Base-by-base conservation (phyloP, 2,888 invertebrate genomes). In the Lithophane ornitopus region DNA sequence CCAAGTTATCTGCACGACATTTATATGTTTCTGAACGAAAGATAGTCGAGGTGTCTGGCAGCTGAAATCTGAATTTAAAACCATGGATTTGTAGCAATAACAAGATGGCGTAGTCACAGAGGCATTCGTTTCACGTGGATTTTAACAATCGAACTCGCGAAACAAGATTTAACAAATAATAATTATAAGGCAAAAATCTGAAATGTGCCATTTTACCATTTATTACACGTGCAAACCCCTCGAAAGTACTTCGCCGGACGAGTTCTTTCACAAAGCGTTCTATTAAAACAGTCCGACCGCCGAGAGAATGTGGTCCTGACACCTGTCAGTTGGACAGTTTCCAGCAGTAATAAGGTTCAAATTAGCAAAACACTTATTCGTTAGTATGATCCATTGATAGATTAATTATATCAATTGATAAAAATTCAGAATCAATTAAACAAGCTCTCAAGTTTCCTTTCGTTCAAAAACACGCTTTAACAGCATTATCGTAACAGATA, bases 1-100 rank as follows among this genome's bases (percentile, higher is more conserved):
- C 58, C 39, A 61, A 49, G 41, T 71, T 71, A 77, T 52, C 70
- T 74, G 54, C 22, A 28, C 22, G 58, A 72, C 28, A 58, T 44
- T 58, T n/a, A 12, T 59, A 49, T 39, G 39, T 41, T 74, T 39
- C 56, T 41, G 39, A 34, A 63, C 56, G 56, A 46, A 73, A 73
- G 19, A 22, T 58, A 12, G 16, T 61, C n/a, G 26, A 73, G 19
- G 22, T 28, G 52, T 44, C 14, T 41, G 19, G 19, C 41, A 61
- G 28, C n/a, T 74, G 61, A n/a, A 26, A 28, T 26, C 16, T 3
- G 41, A n/a, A 41, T 61, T n/a, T 19, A 28, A 59, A 74, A 71
- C 22, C 9, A 39, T 70, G 8, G 26, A 58, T 44, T 56, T 68
- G n/a, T 14, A 41, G 26, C 11, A 39, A 16, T 28, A 49, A 11